phyloP scores from a whole-genome alignment of 2,797 vertebrate species.

The Gorsachius magnificus region DNA sequence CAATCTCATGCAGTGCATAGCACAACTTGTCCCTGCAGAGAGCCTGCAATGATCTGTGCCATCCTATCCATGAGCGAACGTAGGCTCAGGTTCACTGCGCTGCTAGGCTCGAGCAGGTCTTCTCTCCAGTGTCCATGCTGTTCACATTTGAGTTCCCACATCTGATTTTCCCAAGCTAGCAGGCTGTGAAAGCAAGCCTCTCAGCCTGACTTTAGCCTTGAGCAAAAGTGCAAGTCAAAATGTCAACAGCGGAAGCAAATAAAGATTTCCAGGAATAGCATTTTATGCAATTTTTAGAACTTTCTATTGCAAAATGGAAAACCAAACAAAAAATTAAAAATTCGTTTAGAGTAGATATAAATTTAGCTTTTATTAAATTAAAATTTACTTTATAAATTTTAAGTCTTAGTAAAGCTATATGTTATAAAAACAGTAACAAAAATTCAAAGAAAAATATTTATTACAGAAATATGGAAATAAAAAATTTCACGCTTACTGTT shows the following conservation, averaged over 20 bases:
- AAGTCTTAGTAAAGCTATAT: neutral
- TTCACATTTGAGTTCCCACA: fast-evolving
- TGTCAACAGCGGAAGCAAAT: neutral
- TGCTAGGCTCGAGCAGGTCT: neutral
- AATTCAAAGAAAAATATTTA: neutral
- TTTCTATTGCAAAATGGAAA: neutral
- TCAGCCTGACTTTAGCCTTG: neutral
- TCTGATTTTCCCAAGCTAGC: neutral
- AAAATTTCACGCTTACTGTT: neutral
- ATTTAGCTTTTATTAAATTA: neutral
- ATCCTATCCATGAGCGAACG: neutral
- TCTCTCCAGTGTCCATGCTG: neutral
- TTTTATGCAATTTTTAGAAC: neutral
- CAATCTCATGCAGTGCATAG: neutral
- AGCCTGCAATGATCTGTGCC: neutral
- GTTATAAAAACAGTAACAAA: neutral
- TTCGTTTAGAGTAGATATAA: neutral
- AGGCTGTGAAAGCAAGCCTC: neutral
- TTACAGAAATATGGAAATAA: neutral
- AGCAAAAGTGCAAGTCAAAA: neutral
- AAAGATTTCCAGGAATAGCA: neutral
- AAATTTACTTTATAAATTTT: neutral
- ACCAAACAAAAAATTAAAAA: neutral
- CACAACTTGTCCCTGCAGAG: neutral
- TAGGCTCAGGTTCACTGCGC: neutral